Base-by-base conservation (phyloP, 1,140 invertebrate genomes). In the Aphelenchoides fujianensis region DNA sequence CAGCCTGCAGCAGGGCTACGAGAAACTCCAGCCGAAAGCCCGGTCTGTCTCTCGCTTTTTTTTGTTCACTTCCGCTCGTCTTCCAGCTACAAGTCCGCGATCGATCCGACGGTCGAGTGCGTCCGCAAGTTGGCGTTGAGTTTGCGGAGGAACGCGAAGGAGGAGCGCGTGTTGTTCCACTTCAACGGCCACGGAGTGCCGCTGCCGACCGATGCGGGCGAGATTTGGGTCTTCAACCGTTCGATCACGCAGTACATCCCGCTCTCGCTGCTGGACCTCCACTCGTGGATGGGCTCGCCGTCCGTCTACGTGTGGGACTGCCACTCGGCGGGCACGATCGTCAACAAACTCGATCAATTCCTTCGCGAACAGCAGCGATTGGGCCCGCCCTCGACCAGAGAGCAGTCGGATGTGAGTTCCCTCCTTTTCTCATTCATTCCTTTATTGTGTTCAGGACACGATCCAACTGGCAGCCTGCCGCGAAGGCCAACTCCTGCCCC, bases 171-270 rank as follows among this genome's bases (percentile, higher is more conserved):
- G 28, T 87, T 99, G 3, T 98, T 99, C 88, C 96, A 99, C 87
- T 99, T 98, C 84, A 98, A 98, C 87, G 97, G 97, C 0, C 97
- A 99, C 86, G 97, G 96, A 54, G 97, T 99, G 63, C 97, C 97
- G 48, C 93, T 16, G 86, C 96, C 97, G 36, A 98, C 97, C 5
- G 89, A 89, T 32, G 98, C 98, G 88, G 96, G 97, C 12, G 96
- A 99, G 89, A 95, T 99, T 81, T 98, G 97, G 97, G 95, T 98
- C 2, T 99, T 99, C 86, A 98, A 99, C 87, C 90, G 91, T 86
- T 92, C 93, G 84, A 70, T 71, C 62, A 73, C 73, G 30, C 71
- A 99, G 87, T 99, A 99, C 87, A 98, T 99, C 87, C 97, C 96
- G 64, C 87, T 99, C 78, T 97, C 94, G 59, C 90, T 98, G 41